phyloP scores from a whole-genome alignment of 2,113 vertebrate species.

The Stegastes partitus region DNA sequence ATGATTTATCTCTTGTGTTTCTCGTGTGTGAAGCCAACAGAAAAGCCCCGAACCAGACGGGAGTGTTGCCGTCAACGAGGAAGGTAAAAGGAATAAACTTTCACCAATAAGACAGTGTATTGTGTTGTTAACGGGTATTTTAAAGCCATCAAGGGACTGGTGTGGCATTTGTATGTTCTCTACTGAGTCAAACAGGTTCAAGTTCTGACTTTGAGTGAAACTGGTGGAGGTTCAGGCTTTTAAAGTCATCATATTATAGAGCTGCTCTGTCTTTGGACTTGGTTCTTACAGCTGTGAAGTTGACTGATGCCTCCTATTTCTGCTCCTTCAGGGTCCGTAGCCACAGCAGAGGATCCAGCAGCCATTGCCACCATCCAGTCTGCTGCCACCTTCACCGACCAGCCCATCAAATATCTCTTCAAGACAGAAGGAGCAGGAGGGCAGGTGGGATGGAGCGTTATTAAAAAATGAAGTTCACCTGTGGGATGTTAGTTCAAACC shows the following conservation, averaged over 20 bases:
- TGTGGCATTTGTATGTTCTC: too few relatives aligned
- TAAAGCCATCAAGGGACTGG: background rate
- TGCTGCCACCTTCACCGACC: conserved; percentile 91
- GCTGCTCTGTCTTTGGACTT: background rate
- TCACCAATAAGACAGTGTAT: background rate
- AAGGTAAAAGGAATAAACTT: conserved; percentile 70
- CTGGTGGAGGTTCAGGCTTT: background rate
- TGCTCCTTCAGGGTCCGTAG: conserved; percentile 87
- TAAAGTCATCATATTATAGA: background rate
- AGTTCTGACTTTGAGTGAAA: background rate
- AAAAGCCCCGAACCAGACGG: conserved; percentile 84
- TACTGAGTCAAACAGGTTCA: background rate
- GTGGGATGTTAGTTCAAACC: too few relatives aligned
- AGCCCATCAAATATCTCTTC: conserved; percentile 94
- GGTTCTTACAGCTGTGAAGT: background rate
- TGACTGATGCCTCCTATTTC: background rate
- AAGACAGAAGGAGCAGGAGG: conserved; percentile 93
- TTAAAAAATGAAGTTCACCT: too few relatives aligned
- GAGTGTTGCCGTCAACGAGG: conserved; percentile 79
- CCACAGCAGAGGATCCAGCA: conserved; percentile 92
- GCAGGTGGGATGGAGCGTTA: conserved; percentile 85
- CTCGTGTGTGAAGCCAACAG: conserved; percentile 80
- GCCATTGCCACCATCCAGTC: conserved; percentile 95
- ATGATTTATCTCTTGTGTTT: background rate
- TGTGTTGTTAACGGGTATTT: background rate